A percentile compares a stretch with the other conserved stretches of the same genome.
phyloP scores from a whole-genome alignment of 2,888 invertebrate genomes.

The Mamestra brassicae region DNA sequence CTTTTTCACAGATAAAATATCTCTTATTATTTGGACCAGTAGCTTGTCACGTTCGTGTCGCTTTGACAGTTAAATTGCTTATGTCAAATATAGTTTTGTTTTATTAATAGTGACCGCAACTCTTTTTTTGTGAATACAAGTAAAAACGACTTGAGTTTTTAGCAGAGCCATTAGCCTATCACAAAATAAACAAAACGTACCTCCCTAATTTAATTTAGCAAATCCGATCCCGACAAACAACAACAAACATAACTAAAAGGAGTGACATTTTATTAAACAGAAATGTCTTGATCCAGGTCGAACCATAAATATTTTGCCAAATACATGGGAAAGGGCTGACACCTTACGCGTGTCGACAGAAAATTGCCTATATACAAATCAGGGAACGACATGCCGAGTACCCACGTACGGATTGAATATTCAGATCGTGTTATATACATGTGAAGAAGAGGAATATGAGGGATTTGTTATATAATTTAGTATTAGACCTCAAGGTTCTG shows the following conservation, averaged over 20 bases:
- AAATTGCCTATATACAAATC: conserved; percentile 55
- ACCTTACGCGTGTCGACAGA: conserved; percentile 39
- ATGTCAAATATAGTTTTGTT: background rate
- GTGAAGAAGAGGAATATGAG: conserved; percentile 30
- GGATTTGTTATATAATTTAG: conserved; percentile 23
- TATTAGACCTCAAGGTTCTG: conserved; percentile 3
- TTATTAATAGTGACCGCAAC: background rate
- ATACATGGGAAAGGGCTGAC: conserved; percentile 37
- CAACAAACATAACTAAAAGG: conserved; percentile 35
- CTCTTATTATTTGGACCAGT: background rate
- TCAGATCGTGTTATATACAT: conserved; percentile 39
- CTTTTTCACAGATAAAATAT: background rate
- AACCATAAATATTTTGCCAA: conserved; percentile 50
- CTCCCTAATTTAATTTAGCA: conserved; percentile 18
- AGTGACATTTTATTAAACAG: conserved; percentile 37
- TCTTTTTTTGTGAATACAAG: background rate
- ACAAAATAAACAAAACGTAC: conserved; percentile 3
- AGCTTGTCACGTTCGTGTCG: background rate
- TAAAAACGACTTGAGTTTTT: background rate
- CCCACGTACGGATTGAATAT: conserved; percentile 56
- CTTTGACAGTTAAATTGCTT: background rate
- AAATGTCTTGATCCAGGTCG: conserved; percentile 33
- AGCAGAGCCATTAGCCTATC: conserved; percentile 12
- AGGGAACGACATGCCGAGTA: conserved; percentile 22
- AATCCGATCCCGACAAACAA: conserved; percentile 11